Conservation (phyloP, 2,888 invertebrate species). For the Aphodius granarius region DNA sequence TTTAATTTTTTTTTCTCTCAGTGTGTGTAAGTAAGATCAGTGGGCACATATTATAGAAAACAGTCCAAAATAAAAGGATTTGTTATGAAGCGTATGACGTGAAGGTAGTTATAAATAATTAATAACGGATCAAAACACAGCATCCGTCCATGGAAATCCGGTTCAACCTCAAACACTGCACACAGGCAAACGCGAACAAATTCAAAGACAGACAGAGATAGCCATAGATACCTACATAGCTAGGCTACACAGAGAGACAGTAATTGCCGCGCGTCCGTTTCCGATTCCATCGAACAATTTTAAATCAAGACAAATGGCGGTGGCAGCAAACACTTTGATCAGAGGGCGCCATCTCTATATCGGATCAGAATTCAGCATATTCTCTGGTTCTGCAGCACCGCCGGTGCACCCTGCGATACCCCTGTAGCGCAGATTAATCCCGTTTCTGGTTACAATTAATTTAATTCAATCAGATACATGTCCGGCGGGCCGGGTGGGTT, state of each 20-base stretch:
- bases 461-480: slow-evolving; percentile 19
- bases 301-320: neutral
- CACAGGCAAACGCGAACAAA: neutral
- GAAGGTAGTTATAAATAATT: no score
- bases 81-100: no score
- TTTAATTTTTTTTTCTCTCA: no score
- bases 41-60: no score
- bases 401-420: neutral
- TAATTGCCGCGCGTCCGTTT: neutral
- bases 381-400: neutral
- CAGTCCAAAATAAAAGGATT: no score
- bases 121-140: no score
- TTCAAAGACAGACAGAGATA: neutral
- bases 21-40: no score
- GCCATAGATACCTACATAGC: no score
- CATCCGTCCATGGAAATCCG: no score
- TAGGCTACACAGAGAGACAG: neutral
- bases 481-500: neutral
- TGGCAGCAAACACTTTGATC: neutral
- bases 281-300: neutral
- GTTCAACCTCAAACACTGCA: no score
- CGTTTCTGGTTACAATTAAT: slow-evolving; percentile 12
- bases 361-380: neutral
- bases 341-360: neutral
- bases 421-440: neutral